Conservation (phyloP, 2,888 invertebrate genomes). For the Dusona sp. region DNA sequence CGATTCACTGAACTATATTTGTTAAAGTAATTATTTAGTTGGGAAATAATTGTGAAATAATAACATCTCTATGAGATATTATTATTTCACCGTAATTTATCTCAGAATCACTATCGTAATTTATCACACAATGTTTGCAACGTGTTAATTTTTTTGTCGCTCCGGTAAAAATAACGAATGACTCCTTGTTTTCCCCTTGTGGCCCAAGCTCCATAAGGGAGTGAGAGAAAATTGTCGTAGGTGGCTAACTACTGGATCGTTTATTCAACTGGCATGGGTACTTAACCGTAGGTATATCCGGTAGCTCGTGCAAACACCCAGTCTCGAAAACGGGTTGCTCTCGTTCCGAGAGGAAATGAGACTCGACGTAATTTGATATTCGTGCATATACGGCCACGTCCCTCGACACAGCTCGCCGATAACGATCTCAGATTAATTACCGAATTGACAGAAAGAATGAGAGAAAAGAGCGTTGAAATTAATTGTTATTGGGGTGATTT, state of each 20-base stretch:
- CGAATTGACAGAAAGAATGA: constrained; percentile 35
- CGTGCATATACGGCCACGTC: constrained; percentile 27
- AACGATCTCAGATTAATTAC: constrained; percentile 57
- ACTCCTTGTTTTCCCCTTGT: background rate
- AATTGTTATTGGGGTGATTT: constrained; percentile 34
- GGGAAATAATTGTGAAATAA: too few species aligned
- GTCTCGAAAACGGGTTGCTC: constrained; percentile 18
- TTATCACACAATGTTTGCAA: background rate
- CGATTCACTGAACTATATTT: background rate
- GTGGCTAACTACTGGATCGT: constrained; percentile 35
- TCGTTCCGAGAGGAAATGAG: constrained; percentile 43
- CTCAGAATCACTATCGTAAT: background rate
- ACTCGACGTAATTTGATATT: constrained; percentile 59
- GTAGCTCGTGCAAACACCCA: constrained; percentile 19
- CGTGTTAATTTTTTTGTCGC: background rate
- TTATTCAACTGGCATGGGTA: constrained; percentile 18
- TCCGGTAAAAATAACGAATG: background rate
- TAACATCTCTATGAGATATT: too few species aligned
- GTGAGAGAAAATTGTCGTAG: constrained; percentile 3
- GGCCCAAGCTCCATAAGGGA: background rate
- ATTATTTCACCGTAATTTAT: too few species aligned
- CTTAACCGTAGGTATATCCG: constrained; percentile 44
- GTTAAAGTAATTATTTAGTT: too few species aligned
- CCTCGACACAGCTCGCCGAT: constrained; percentile 9
- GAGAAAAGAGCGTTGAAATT: constrained; percentile 25